These are phyloP conservation scores for Forbesichthys papilliferus DNA, from an alignment of 2,113 vertebrate genomes.

Conservation along the genomic window DNA sequence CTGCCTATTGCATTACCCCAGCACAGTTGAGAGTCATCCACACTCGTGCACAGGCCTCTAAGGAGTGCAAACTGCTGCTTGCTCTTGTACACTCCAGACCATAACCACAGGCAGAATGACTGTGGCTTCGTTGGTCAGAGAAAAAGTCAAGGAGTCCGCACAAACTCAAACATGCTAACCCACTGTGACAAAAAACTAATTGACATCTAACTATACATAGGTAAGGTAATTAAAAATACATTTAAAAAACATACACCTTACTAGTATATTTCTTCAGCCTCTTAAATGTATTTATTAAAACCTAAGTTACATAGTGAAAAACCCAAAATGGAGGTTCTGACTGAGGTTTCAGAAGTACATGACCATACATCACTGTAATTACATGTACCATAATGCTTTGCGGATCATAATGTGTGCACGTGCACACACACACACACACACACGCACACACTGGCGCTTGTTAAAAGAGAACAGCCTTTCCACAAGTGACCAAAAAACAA, in stretches of 20 bases:
- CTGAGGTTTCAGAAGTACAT: slow-evolving; percentile 73
- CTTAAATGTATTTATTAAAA: slow-evolving; percentile 5
- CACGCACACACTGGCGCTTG: slow-evolving; percentile 12
- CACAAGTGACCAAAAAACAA: slow-evolving; percentile 54
- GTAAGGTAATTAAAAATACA: slow-evolving; percentile 15
- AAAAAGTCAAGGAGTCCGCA: slow-evolving; percentile 42
- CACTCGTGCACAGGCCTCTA: slow-evolving; percentile 24
- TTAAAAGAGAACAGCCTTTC: slow-evolving; percentile 42
- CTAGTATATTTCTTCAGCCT: slow-evolving; percentile 9
- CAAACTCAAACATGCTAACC: slow-evolving; percentile 43
- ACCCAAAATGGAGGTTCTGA: slow-evolving; percentile 67
- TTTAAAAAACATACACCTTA: slow-evolving; percentile 28
- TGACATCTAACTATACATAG: slow-evolving; percentile 23
- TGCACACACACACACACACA: slow-evolving; percentile 39
- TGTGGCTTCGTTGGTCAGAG: slow-evolving; percentile 67
- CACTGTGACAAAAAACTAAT: slow-evolving; percentile 21
- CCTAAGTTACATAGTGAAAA: slow-evolving; percentile 59
- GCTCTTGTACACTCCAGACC: slow-evolving; percentile 52
- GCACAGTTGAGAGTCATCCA: slow-evolving; percentile 37
- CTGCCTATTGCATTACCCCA: slow-evolving; percentile 8
- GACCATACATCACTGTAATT: slow-evolving; percentile 73
- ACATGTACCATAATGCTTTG: slow-evolving; percentile 69
- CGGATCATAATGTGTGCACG: slow-evolving; percentile 46
- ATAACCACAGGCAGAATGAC: slow-evolving; percentile 71
- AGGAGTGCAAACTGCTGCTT: slow-evolving; percentile 47